Percentiles rank a stretch among this genome's conserved stretches.
phyloP scores from a whole-genome alignment of 2,113 vertebrate species.

The Pelecanoides urinatrix region DNA sequence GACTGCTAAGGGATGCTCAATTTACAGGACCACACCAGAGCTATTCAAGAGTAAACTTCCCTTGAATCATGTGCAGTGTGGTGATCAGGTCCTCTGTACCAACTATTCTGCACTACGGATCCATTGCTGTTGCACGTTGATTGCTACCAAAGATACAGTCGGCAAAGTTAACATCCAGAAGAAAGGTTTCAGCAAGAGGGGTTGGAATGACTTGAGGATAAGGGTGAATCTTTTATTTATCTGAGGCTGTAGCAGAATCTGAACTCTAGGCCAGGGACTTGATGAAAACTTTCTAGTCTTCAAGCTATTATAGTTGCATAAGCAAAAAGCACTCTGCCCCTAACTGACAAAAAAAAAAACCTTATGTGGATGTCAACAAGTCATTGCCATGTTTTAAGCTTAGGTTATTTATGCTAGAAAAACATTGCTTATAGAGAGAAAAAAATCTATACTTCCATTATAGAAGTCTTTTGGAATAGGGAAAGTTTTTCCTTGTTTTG shows the following conservation, averaged over 20 bases:
- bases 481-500: neutral
- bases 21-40: neutral
- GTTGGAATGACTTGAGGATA: neutral
- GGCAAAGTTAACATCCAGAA: neutral
- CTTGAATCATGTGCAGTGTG: neutral
- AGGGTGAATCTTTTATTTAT: neutral
- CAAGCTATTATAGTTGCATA: neutral
- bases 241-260: neutral
- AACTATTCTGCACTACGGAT: neutral
- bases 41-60: rapidly evolving
- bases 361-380: neutral
- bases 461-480: neutral
- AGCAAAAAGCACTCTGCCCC: neutral
- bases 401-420: neutral
- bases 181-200: neutral
- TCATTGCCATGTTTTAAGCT: neutral
- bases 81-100: neutral
- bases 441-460: neutral
- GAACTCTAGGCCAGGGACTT: neutral
- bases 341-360: neutral
- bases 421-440: neutral
- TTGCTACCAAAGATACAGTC: neutral
- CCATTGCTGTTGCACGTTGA: neutral
- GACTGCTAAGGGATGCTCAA: neutral
- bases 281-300: neutral